Percentiles rank a stretch among this genome's conserved stretches.
phyloP scores from a whole-genome alignment of 2,113 vertebrate genomes.

The Phasianus colchicus region DNA sequence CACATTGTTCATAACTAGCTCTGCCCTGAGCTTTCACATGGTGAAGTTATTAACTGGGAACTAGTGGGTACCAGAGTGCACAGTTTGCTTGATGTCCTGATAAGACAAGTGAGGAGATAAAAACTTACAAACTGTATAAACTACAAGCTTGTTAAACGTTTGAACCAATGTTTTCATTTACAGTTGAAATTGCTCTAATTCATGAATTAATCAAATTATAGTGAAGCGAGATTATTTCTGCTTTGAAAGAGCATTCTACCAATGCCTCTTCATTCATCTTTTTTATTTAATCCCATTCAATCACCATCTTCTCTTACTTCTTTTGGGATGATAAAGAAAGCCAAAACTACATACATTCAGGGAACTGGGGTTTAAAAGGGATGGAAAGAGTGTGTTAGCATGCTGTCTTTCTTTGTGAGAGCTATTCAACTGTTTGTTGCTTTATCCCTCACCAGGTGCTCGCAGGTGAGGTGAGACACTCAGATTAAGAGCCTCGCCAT shows the following conservation, averaged over 20 bases:
- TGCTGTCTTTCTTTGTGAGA: not conserved
- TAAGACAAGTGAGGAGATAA: not conserved
- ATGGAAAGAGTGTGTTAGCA: not conserved
- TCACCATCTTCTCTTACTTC: not conserved
- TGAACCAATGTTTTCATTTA: not conserved
- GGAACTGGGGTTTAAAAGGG: rapidly evolving
- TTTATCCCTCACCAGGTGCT: not conserved
- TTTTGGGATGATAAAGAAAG: not conserved
- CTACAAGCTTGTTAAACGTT: not conserved
- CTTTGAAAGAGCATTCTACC: not conserved
- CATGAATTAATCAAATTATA: not conserved
- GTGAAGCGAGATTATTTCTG: not conserved
- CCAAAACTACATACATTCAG: not conserved
- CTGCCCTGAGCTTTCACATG: not conserved
- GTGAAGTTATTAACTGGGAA: not conserved
- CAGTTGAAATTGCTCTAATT: not conserved
- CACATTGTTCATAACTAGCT: not conserved
- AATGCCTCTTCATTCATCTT: not conserved
- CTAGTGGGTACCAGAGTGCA: not conserved
- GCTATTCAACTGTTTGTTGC: not conserved
- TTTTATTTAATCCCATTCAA: not conserved
- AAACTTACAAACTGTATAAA: not conserved
- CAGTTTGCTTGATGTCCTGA: not conserved
- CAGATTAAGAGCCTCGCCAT: not conserved
- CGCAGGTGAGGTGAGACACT: rapidly evolving